phyloP scores from a whole-genome alignment of 1,140 invertebrate species.

The Drosophila bifasciata region DNA sequence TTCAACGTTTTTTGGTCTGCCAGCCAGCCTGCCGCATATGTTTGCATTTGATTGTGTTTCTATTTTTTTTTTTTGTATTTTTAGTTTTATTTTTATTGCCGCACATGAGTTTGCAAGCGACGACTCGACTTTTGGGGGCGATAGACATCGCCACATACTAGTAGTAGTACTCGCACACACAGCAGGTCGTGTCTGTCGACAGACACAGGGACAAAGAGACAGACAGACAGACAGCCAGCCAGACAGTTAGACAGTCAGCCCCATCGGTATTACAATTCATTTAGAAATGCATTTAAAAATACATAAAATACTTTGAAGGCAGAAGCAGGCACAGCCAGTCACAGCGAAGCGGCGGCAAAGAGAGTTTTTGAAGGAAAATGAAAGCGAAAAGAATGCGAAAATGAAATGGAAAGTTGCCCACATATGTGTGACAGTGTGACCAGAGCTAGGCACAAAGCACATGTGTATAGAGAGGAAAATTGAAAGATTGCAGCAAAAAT shows the following conservation, averaged over 20 bases:
- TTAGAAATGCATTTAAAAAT: constrained; percentile 82
- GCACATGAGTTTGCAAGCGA: constrained; percentile 69
- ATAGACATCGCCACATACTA: constrained; percentile 68
- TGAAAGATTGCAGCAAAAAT: not conserved
- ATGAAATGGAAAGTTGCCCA: constrained; percentile 73
- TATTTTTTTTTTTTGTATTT: constrained; percentile 28
- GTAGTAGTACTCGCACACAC: constrained; percentile 22
- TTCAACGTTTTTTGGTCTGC: constrained; percentile 49
- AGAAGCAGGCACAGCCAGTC: constrained; percentile 2
- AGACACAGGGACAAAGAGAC: constrained; percentile 22
- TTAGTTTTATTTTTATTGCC: constrained; percentile 69
- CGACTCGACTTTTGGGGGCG: constrained; percentile 43
- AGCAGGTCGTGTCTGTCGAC: constrained; percentile 67
- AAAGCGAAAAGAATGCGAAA: constrained; percentile 70
- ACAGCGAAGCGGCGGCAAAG: constrained; percentile 5
- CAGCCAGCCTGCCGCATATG: constrained; percentile 64
- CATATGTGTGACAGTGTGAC: constrained; percentile 53
- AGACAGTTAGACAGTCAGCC: constrained; percentile 28
- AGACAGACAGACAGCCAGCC: constrained; percentile 29
- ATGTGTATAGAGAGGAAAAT: constrained; percentile 18
- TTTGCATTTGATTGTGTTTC: constrained; percentile 70
- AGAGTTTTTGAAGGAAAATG: constrained; percentile 45
- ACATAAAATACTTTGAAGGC: constrained; percentile 61
- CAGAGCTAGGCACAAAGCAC: constrained; percentile 21
- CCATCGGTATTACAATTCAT: constrained; percentile 76